Evolutionary conservation across 2,797 vertebrate genomes (phyloP).

Genomic region (Mus spretus): DNA sequence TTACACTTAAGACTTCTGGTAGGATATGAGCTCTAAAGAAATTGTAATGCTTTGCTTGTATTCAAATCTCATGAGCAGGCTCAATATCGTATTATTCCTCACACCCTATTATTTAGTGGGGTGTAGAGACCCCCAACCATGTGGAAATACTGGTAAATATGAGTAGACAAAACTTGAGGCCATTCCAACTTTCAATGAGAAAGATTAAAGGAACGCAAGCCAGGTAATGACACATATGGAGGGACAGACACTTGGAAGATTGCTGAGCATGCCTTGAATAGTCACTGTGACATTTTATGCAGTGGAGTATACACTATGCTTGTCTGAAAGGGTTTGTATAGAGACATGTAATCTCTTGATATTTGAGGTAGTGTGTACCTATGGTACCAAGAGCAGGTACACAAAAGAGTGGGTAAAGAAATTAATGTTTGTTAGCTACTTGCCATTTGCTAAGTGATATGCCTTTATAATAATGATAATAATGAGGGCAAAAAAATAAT

Average conservation of each 20-base stretch:
- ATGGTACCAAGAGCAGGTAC: background rate
- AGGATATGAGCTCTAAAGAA: background rate
- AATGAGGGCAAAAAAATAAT: background rate
- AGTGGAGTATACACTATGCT: background rate
- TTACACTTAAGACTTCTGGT: background rate
- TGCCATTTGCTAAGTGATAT: background rate
- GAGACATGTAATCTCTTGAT: background rate
- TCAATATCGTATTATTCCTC: background rate
- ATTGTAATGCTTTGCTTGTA: background rate
- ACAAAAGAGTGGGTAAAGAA: background rate
- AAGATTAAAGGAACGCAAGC: background rate
- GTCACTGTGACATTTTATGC: background rate
- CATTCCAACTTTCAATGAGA: background rate
- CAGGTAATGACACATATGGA: background rate
- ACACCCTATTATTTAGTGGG: background rate
- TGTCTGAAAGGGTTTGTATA: conserved; percentile 23
- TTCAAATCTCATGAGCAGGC: background rate
- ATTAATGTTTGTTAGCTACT: conserved; percentile 13
- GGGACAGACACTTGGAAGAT: background rate
- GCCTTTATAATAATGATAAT: background rate
- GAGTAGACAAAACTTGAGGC: background rate
- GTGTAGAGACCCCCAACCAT: background rate
- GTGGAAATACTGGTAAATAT: background rate
- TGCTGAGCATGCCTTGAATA: background rate
- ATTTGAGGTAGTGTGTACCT: background rate